A percentile compares a stretch with the other conserved stretches of the same genome.
These are phyloP conservation scores for Pseudachorutes palmiensis DNA, from an alignment of 1,140 invertebrate genomes.

Conservation along the genomic window DNA sequence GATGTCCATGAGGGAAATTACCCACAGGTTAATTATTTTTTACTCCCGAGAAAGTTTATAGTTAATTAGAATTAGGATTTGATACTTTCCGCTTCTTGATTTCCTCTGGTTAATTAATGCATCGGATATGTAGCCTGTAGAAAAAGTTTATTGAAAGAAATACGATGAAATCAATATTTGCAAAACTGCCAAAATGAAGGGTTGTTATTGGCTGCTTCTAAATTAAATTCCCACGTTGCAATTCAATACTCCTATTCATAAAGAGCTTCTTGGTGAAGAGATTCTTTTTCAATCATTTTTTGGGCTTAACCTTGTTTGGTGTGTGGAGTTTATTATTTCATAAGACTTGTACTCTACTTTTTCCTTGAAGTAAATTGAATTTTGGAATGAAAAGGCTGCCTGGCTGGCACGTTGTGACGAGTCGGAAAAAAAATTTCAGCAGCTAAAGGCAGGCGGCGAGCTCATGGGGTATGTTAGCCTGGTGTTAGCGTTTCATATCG, in stretches of 20 bases:
- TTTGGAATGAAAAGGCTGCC: conserved; percentile 1
- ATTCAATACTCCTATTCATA: not conserved
- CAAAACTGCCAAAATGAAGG: too few species aligned
- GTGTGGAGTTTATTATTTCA: too few species aligned
- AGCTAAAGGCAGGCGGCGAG: too few species aligned
- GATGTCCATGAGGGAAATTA: too few species aligned
- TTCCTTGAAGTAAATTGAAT: not conserved
- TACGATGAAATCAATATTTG: too few species aligned
- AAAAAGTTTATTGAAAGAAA: not conserved
- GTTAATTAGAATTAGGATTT: too few species aligned
- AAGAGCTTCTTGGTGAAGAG: not conserved
- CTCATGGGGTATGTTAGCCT: too few species aligned
- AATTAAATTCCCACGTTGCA: not conserved
- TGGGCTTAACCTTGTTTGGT: not conserved
- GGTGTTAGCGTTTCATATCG: not conserved
- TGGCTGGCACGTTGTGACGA: too few species aligned
- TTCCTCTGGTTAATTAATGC: not conserved
- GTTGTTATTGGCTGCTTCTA: not conserved
- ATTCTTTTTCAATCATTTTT: conserved; percentile 5
- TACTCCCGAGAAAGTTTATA: too few species aligned
- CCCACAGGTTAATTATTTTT: too few species aligned
- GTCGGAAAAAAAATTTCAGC: too few species aligned
- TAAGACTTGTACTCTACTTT: not conserved
- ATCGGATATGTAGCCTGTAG: not conserved
- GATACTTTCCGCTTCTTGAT: too few species aligned